Conservation (phyloP, 2,797 vertebrate genomes). For the Chloroceryle amazona region DNA sequence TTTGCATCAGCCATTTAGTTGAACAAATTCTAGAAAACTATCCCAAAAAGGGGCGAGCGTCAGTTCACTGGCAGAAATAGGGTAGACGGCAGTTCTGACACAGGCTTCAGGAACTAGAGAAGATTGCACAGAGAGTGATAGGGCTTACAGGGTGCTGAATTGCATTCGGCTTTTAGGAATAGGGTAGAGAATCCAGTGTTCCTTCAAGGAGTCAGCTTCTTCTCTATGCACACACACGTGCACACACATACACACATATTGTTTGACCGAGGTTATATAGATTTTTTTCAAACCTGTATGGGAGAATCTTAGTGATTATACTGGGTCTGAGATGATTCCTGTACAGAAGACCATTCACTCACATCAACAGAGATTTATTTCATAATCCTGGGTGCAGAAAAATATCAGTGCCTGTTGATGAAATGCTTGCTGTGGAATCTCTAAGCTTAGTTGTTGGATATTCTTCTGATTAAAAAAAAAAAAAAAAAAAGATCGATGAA, state of each 20-base stretch:
- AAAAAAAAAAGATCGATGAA: constrained; percentile 45
- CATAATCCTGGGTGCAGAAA: not conserved
- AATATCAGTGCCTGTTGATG: constrained; percentile 14
- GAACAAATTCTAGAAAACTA: not conserved
- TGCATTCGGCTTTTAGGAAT: not conserved
- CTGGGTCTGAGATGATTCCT: not conserved
- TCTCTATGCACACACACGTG: not conserved
- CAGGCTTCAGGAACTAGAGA: not conserved
- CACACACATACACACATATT: not conserved
- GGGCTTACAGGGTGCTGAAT: not conserved
- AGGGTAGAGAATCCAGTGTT: not conserved
- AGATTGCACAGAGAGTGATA: not conserved
- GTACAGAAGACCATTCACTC: not conserved
- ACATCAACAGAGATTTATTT: not conserved
- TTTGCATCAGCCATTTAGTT: not conserved
- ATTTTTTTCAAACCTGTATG: not conserved
- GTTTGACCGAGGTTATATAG: not conserved
- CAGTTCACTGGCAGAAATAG: not conserved
- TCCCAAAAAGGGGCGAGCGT: not conserved
- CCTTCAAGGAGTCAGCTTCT: not conserved
- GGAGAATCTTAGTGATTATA: not conserved
- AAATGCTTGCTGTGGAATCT: constrained; percentile 18
- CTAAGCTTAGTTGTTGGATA: constrained; percentile 1
- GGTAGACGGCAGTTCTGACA: not conserved
- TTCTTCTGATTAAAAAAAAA: constrained; percentile 45